Percentiles rank a stretch among this genome's conserved stretches.
phyloP scores from a whole-genome alignment of 2,797 vertebrate genomes.

The Ibycter americanus region DNA sequence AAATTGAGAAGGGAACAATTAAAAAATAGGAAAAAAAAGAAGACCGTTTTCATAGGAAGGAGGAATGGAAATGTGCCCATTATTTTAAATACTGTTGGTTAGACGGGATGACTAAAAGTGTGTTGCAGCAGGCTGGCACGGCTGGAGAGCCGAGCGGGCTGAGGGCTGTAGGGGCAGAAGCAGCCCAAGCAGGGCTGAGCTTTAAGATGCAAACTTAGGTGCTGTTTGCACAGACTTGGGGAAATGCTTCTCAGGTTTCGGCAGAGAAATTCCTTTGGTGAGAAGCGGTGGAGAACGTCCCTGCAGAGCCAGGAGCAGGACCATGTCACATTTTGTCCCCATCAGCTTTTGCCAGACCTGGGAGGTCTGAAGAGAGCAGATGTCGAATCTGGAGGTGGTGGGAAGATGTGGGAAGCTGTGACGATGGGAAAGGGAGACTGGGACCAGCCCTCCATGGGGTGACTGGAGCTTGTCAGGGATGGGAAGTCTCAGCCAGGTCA shows the following conservation, averaged over 20 bases:
- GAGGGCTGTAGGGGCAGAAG: background rate
- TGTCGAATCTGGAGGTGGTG: background rate
- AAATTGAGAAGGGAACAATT: background rate
- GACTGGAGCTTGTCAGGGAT: background rate
- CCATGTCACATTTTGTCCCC: background rate
- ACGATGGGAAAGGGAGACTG: background rate
- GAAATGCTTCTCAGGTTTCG: background rate
- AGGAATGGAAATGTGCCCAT: background rate
- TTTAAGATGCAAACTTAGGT: background rate
- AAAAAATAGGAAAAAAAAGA: background rate
- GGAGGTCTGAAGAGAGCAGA: background rate
- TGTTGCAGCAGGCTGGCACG: background rate
- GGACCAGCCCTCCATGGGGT: background rate
- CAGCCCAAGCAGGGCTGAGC: background rate
- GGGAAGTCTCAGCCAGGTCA: accelerated
- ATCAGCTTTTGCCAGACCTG: background rate
- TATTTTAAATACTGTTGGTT: background rate
- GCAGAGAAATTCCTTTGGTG: background rate
- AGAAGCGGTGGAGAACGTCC: background rate
- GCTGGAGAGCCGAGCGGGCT: background rate
- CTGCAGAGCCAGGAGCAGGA: background rate
- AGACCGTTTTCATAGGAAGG: background rate
- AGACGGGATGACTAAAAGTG: background rate
- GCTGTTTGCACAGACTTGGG: accelerated
- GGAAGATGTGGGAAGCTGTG: background rate